These are phyloP conservation scores for Drosophila siamana DNA, from an alignment of 2,888 invertebrate species.

Conservation along the genomic window DNA sequence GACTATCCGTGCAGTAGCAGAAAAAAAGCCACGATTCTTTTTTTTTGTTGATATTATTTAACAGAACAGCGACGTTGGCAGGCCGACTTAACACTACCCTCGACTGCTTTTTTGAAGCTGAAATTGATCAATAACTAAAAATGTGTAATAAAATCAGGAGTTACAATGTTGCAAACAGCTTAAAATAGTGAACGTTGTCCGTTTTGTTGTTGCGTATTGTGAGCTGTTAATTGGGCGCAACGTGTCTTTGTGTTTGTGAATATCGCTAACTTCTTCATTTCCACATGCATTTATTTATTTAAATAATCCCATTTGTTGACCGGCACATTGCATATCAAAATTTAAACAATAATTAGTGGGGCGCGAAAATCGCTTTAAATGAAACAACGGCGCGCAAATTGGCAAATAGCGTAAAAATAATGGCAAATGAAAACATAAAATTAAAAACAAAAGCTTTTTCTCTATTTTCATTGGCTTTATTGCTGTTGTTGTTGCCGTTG, in stretches of 20 bases:
- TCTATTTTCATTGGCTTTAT: slow-evolving; percentile 14
- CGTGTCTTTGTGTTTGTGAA: slow-evolving; percentile 34
- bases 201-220: slow-evolving; percentile 16
- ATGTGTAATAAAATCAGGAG: background rate
- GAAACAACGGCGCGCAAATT: slow-evolving; percentile 67
- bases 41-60: too few species aligned
- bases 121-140: background rate
- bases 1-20: slow-evolving; percentile 41
- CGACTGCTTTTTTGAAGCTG: background rate
- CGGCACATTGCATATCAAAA: slow-evolving; percentile 58
- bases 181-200: background rate
- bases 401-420: slow-evolving; percentile 69
- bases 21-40: slow-evolving; percentile 10
- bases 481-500: background rate
- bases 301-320: slow-evolving; percentile 74
- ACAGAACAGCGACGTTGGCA: background rate
- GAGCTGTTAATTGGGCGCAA: slow-evolving; percentile 55
- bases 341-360: slow-evolving; percentile 79
- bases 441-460: slow-evolving; percentile 62
- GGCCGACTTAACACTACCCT: slow-evolving; percentile 32
- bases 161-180: background rate
- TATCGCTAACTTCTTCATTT: slow-evolving; percentile 63
- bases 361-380: slow-evolving; percentile 73
- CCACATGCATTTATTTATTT: slow-evolving; percentile 69
- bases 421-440: slow-evolving; percentile 69